Evolutionary conservation across 2,888 invertebrate genomes (phyloP).

Genomic region (Meiosimyza decipiens): DNA sequence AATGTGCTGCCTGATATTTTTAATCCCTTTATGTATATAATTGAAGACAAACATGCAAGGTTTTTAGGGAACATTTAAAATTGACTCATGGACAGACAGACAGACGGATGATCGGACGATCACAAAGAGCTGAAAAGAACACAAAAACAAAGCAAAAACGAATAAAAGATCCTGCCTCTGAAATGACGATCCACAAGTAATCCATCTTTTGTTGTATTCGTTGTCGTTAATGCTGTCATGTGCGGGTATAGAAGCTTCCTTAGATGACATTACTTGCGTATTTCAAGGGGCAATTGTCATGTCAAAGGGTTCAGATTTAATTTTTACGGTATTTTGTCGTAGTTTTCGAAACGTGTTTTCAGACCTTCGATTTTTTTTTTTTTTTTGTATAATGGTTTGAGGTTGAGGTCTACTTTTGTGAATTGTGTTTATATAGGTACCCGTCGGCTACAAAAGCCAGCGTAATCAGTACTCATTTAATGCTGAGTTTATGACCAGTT

Average conservation of each 20-base stretch:
- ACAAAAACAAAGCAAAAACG: too few species aligned
- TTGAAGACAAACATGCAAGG: conserved; percentile 31
- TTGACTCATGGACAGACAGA: too few species aligned
- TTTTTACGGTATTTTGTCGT: too few species aligned
- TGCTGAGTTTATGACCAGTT: conserved; percentile 9
- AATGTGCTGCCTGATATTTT: not conserved
- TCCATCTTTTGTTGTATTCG: conserved; percentile 30
- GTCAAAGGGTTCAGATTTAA: too few species aligned
- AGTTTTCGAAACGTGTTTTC: not conserved
- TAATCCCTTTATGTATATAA: conserved; percentile 33
- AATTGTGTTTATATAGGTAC: conserved; percentile 6
- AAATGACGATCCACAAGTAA: conserved; percentile 16
- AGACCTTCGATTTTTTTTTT: conserved; percentile 6
- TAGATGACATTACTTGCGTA: not conserved
- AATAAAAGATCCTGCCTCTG: too few species aligned
- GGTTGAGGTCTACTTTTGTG: not conserved
- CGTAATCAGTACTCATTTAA: conserved; percentile 25
- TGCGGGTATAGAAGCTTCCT: not conserved
- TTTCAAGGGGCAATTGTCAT: too few species aligned
- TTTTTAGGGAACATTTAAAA: too few species aligned
- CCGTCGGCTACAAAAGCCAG: not conserved
- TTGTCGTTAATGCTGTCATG: conserved; percentile 2
- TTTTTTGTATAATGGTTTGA: conserved; percentile 31
- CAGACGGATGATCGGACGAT: too few species aligned
- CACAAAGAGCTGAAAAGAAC: too few species aligned